Evolutionary conservation across 2,797 vertebrate species (phyloP).

Genomic region (Etheostoma perlongum): DNA sequence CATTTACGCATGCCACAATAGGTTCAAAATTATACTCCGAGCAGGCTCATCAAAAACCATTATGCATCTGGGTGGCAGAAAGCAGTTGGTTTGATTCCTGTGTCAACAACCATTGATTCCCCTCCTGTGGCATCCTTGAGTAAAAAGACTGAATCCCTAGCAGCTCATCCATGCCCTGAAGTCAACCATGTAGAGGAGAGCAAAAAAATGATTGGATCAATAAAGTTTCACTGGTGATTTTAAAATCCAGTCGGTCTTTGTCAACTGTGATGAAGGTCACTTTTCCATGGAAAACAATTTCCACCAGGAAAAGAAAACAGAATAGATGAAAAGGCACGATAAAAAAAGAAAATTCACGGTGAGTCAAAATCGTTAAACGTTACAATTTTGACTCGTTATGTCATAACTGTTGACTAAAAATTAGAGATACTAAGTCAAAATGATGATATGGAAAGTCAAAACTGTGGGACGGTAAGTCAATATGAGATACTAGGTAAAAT

Average conservation of each 20-base stretch:
- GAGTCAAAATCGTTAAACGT: not conserved
- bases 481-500: not conserved
- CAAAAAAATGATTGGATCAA: conserved; percentile 9
- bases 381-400: no score
- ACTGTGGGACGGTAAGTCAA: not conserved
- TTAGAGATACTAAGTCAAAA: not conserved
- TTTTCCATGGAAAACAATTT: not conserved
- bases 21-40: not conserved
- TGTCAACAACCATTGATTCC: conserved; percentile 13
- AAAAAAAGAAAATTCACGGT: not conserved
- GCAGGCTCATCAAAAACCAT: not conserved
- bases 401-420: no score
- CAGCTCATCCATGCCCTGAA: not conserved
- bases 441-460: not conserved
- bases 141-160: conserved; percentile 17
- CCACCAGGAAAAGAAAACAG: not conserved
- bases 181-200: conserved; percentile 8
- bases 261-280: not conserved
- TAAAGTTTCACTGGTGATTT: conserved; percentile 6
- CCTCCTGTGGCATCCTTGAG: conserved; percentile 1
- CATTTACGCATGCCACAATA: not conserved
- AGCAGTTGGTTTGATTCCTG: not conserved
- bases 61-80: not conserved
- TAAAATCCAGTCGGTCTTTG: not conserved
- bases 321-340: not conserved